Base-by-base conservation (phyloP, 2,797 vertebrate genomes). In the Chelonia mydas region DNA sequence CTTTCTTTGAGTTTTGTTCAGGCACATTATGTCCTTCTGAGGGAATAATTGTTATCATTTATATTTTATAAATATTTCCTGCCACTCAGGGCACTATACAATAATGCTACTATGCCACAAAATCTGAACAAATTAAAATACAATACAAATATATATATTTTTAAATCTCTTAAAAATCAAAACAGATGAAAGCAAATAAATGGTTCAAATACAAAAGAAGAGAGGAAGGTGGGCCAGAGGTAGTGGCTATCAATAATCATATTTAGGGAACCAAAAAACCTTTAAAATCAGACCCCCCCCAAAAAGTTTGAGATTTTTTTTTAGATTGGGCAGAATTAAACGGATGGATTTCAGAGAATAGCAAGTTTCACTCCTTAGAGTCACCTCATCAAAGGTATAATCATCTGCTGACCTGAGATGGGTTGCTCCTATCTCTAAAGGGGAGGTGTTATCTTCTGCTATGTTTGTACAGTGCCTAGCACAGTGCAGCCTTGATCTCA, bases 141-240 rank as follows among this genome's bases (percentile, higher is more conserved):
- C 81, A 93, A 93, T 79, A 89, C 81, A 94, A 93, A 89, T 92
- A 86, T 79, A 96, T 5, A 95, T 92, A 86, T 79, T 57, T 8
- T 41, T 76, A 80, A 83, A 77, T 9, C 61, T 90, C 5, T 88
- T 85, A 88, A 78, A 10, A 50, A 6, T 17, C 87, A 90, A 79
- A 92, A 57, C 31, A 2, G 1, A 90, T 95, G 90, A 92, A 88
- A 91, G 13, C 37, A 86, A 86, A 31, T 16, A 65, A 65, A 33
- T n/a, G 33, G 16, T 65, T 65, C 16, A 8, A 65, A 81, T 81
- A 90, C 21, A 74, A 74, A 96, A 84, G 68, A 8, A 82, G 37
- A 77, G 16, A 47, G 3, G 41, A 45, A 86, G 49, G 81, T 68
- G 81, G 83, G 81, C 84, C 90, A 65, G 61, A 65, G 37, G 51